Evolutionary conservation across 2,797 vertebrate species (phyloP), one percentile per base, ranked within the genome.

Genomic region (Cryptoblepharus egeriae): DNA sequence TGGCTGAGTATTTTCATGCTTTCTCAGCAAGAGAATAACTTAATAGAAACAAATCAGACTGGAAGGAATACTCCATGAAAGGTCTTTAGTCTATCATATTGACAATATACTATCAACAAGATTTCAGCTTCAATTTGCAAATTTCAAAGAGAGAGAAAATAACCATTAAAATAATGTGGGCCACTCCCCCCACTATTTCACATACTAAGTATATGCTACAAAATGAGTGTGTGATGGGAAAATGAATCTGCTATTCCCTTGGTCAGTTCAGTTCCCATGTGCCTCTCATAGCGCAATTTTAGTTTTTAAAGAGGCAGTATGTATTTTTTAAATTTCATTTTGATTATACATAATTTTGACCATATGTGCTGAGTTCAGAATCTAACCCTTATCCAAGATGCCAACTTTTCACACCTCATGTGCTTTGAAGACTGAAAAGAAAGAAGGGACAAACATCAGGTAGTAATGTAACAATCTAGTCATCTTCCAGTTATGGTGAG

Each of bases 41-140:
- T 79, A 94, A 94, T 92, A 95, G 94, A 96, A 96, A 92, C 93
- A 95, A 93, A 88, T 92, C 92, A 90, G 93, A 91, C 91, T 10
- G 10, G 49, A 52, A 91, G 88, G 86, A 91, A 93, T 87, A 91
- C 89, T 91, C 92, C 71, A 72, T 85, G 80, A 26, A 79, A 63
- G 79, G 86, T 13, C 72, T 85, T 85, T 73, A 87, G 76, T 64
- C 80, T 88, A 90, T 58, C n/a, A 67, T 45, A 87, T 88, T 83
- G 79, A 81, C 37, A 80, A 32, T 4, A 88, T 89, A 70, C 82
- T 6, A 26, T 26, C 58, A 75, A 52, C 52, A 57, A 74, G 0
- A 20, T 70, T 79, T 88, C 57, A 88, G 71, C 83, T 69, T 82
- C 84, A 84, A 67, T 11, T 42, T 87, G 69, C 1, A 71, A 45